A percentile compares a stretch with the other conserved stretches of the same genome.
These are phyloP conservation scores for Aldrovandia affinis DNA, from an alignment of 2,797 vertebrate genomes.

Conservation along the genomic window DNA sequence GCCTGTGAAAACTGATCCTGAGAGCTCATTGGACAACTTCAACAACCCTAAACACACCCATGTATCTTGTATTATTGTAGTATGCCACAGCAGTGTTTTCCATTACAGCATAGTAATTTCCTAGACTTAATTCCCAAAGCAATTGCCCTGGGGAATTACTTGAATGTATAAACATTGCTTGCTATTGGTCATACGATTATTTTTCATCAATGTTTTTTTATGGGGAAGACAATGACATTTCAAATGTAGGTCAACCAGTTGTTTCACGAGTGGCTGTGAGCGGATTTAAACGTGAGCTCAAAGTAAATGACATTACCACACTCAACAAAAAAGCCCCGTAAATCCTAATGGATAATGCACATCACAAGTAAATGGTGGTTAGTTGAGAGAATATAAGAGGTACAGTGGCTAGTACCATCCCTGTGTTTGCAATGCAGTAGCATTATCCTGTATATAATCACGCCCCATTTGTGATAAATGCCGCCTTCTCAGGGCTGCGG, in stretches of 20 bases:
- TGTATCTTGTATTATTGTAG: neutral
- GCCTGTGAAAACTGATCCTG: neutral
- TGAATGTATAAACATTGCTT: neutral
- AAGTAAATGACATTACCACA: slow-evolving; percentile 1
- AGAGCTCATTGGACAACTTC: too few relatives aligned
- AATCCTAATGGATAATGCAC: neutral
- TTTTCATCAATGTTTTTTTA: neutral
- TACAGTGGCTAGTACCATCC: neutral
- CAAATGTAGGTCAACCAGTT: neutral
- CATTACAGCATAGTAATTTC: neutral
- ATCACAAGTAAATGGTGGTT: neutral
- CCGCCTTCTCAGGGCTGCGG: neutral
- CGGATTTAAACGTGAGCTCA: neutral
- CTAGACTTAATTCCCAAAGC: too few relatives aligned
- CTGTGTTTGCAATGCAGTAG: neutral
- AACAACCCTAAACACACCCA: neutral
- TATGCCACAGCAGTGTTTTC: neutral
- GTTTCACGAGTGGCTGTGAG: neutral
- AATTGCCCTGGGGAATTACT: neutral
- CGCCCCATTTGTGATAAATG: neutral
- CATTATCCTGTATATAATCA: neutral
- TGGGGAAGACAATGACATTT: neutral
- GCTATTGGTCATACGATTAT: neutral
- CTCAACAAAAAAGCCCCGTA: neutral
- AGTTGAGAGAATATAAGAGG: neutral